Evolutionary conservation across 1,140 invertebrate species (phyloP).

Genomic region (Bombus superbus): DNA sequence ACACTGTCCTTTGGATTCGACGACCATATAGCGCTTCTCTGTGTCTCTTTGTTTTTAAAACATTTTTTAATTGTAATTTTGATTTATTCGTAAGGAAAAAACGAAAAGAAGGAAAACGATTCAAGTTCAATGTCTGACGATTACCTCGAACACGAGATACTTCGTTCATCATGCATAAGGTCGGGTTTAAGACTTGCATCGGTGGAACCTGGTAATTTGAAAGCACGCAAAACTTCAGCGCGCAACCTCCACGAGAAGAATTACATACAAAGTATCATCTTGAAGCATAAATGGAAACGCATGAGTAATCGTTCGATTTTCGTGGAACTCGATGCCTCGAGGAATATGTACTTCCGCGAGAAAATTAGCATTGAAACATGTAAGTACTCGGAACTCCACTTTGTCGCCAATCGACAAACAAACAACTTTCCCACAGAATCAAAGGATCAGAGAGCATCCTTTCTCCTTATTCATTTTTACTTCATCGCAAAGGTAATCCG

Average conservation of each 20-base stretch:
- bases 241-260: background rate
- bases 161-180: background rate
- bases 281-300: background rate
- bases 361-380: background rate
- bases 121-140: background rate
- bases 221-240: slow-evolving; percentile 15
- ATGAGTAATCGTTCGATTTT: background rate
- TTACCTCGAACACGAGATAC: background rate
- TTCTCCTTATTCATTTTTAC: background rate
- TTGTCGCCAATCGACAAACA: background rate
- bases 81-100: background rate
- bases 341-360: background rate
- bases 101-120: background rate
- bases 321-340: background rate
- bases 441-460: too few relatives aligned
- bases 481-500: too few relatives aligned
- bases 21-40: too few relatives aligned
- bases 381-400: background rate
- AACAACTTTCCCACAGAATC: background rate
- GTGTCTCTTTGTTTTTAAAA: background rate
- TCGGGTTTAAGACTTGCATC: too few relatives aligned
- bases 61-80: too few relatives aligned
- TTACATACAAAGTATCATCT: background rate
- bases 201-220: background rate
- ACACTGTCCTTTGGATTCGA: background rate